phyloP scores from a whole-genome alignment of 2,797 vertebrate genomes.

The Falco columbarius region DNA sequence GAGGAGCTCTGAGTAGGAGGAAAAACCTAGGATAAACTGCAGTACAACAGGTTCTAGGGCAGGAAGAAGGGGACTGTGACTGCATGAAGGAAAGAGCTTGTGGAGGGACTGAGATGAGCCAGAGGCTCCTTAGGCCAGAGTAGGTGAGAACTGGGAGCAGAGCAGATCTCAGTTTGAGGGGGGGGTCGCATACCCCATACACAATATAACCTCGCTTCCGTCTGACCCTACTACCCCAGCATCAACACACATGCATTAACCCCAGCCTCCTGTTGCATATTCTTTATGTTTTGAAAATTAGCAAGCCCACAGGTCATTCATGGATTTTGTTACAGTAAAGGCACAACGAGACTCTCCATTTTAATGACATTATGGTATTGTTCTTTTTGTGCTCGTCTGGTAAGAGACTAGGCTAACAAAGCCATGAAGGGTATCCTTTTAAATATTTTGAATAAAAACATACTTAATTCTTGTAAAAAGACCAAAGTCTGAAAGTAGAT shows the following conservation, averaged over 20 bases:
- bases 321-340: not conserved
- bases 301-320: not conserved
- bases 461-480: not conserved
- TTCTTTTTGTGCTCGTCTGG: not conserved
- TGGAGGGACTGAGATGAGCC: not conserved
- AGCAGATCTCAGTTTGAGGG: not conserved
- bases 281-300: not conserved
- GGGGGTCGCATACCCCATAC: not conserved
- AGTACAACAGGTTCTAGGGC: not conserved
- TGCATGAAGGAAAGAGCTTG: not conserved
- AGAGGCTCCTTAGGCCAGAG: not conserved
- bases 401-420: not conserved
- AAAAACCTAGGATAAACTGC: not conserved
- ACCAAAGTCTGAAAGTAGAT: not conserved
- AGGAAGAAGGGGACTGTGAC: not conserved
- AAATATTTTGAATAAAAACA: not conserved
- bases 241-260: not conserved
- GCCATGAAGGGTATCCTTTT: not conserved
- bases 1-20: not conserved
- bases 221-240: not conserved
- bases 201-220: not conserved
- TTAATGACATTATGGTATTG: not conserved
- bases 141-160: not conserved
- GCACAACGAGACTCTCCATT: not conserved
- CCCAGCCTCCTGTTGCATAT: not conserved